Conservation (phyloP, 2,113 vertebrate genomes). For the Perca schrenkii region DNA sequence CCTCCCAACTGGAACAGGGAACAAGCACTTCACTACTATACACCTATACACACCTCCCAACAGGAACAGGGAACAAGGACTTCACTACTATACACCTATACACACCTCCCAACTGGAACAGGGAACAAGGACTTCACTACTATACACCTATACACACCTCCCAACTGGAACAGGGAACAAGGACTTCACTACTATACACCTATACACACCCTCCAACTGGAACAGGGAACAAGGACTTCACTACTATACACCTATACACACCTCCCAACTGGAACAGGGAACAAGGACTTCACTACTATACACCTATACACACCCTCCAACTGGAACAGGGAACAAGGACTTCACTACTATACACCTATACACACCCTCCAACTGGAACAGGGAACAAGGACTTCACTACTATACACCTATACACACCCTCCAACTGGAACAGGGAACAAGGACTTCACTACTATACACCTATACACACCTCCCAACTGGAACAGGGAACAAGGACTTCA, state of each 20-base stretch:
- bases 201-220: too few species aligned
- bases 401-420: too few species aligned
- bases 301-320: too few species aligned
- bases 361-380: too few species aligned
- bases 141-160: too few species aligned
- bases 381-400: background rate
- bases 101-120: too few species aligned
- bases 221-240: background rate
- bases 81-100: background rate
- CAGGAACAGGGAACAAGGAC: background rate
- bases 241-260: too few species aligned
- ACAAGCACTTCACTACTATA: background rate
- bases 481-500: background rate
- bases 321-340: background rate
- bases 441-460: background rate
- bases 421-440: background rate
- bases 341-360: background rate
- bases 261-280: too few species aligned
- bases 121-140: background rate
- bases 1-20: too few species aligned
- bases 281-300: background rate
- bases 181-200: background rate
- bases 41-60: too few species aligned
- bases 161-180: background rate
- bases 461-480: too few species aligned